phyloP scores from a whole-genome alignment of 2,797 vertebrate species.

The Alca torda region DNA sequence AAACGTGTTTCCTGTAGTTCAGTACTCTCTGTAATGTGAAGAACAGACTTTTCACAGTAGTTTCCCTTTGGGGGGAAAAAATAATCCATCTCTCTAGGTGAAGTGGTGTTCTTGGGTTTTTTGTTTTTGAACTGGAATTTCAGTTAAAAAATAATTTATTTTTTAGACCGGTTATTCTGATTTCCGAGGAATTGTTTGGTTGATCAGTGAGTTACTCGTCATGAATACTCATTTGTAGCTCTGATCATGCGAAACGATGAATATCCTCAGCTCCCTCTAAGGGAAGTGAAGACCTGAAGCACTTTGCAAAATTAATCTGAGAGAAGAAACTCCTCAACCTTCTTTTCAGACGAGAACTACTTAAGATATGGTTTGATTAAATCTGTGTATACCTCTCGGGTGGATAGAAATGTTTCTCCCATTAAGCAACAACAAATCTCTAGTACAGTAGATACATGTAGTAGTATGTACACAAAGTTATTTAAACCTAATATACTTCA shows the following conservation, averaged over 20 bases:
- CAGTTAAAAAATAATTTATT: not conserved
- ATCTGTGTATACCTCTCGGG: not conserved
- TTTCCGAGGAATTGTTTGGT: not conserved
- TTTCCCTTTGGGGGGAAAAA: not conserved
- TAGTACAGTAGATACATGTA: not conserved
- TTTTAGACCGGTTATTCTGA: not conserved
- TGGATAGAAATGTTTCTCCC: not conserved
- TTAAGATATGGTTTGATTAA: not conserved
- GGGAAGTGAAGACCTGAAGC: not conserved
- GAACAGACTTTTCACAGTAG: not conserved
- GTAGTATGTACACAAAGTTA: not conserved
- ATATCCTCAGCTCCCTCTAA: not conserved
- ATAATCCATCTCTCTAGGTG: not conserved
- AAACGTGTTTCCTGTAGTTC: not conserved
- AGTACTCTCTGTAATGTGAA: not conserved
- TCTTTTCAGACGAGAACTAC: not conserved
- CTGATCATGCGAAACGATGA: not conserved
- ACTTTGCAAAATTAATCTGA: not conserved
- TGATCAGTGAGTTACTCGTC: not conserved
- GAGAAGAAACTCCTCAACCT: not conserved
- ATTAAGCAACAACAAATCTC: not conserved
- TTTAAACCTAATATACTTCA: not conserved
- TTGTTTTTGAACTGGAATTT: not conserved
- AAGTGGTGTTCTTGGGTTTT: not conserved
- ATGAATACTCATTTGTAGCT: not conserved